These are phyloP conservation scores for Lagopus leucura DNA, from an alignment of 2,113 vertebrate genomes.

Conservation along the genomic window DNA sequence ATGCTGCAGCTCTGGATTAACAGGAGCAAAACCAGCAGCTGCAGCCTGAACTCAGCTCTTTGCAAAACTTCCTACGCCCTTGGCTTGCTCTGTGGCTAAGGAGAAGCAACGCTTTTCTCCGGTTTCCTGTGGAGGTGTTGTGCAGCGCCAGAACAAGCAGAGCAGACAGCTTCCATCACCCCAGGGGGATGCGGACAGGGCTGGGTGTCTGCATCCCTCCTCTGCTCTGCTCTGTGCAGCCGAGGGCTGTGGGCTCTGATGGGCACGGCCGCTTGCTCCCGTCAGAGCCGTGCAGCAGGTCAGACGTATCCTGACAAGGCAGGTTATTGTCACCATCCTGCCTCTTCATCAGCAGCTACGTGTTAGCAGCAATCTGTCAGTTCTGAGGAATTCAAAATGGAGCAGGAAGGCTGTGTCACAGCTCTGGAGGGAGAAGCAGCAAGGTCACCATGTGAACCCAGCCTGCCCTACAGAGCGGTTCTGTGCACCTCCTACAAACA, in stretches of 20 bases:
- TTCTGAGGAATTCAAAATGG: rapidly evolving
- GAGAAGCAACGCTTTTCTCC: rapidly evolving
- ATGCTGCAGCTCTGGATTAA: rapidly evolving
- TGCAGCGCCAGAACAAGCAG: not conserved
- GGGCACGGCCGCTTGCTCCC: rapidly evolving
- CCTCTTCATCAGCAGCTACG: not conserved
- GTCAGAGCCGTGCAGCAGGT: not conserved
- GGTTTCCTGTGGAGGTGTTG: rapidly evolving
- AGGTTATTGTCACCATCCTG: not conserved
- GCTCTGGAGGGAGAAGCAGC: rapidly evolving
- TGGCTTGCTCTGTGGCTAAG: rapidly evolving
- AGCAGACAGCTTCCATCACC: not conserved
- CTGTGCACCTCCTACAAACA: not conserved
- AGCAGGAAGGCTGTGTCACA: rapidly evolving
- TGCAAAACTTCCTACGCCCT: not conserved
- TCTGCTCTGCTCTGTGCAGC: not conserved
- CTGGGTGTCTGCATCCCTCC: not conserved
- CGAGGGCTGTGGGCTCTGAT: rapidly evolving
- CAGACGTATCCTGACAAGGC: not conserved
- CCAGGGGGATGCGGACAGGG: rapidly evolving
- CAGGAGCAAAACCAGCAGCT: not conserved
- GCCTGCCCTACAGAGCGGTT: rapidly evolving
- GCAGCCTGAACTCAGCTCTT: rapidly evolving
- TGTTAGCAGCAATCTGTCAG: not conserved
- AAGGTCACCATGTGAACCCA: not conserved